A percentile compares a stretch with the other conserved stretches of the same genome.
phyloP scores from a whole-genome alignment of 2,888 invertebrate species.

The Uropetala carovei region DNA sequence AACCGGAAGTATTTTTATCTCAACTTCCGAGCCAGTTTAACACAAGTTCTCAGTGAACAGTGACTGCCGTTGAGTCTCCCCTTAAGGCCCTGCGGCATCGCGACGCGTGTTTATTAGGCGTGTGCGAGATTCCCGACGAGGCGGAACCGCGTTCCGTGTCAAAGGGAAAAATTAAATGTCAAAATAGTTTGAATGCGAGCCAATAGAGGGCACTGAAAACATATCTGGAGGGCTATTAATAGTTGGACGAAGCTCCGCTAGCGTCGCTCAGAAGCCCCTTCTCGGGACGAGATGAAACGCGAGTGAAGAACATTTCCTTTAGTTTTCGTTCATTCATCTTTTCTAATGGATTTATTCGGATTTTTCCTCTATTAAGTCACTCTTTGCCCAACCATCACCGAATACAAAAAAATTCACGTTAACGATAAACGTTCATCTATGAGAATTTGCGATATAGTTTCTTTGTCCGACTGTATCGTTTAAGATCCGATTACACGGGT shows the following conservation, averaged over 20 bases:
- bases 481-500: no score
- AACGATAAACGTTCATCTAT: no score
- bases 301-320: no score
- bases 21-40: not conserved
- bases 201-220: not conserved
- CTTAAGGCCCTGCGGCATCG: not conserved
- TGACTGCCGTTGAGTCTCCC: not conserved
- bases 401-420: no score
- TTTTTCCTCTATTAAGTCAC: no score
- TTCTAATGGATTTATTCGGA: no score
- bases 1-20: not conserved
- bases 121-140: not conserved
- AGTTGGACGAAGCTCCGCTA: not conserved
- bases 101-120: not conserved
- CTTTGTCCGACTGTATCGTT: no score
- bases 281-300: no score
- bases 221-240: not conserved
- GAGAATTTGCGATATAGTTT: no score
- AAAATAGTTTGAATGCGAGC: not conserved
- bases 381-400: no score
- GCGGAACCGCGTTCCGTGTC: not conserved
- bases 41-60: not conserved
- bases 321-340: no score
- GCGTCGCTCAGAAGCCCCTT: not conserved
- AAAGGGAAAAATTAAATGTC: conserved; percentile 12